Conservation (phyloP, 2,797 vertebrate species). For the Otus scops region DNA sequence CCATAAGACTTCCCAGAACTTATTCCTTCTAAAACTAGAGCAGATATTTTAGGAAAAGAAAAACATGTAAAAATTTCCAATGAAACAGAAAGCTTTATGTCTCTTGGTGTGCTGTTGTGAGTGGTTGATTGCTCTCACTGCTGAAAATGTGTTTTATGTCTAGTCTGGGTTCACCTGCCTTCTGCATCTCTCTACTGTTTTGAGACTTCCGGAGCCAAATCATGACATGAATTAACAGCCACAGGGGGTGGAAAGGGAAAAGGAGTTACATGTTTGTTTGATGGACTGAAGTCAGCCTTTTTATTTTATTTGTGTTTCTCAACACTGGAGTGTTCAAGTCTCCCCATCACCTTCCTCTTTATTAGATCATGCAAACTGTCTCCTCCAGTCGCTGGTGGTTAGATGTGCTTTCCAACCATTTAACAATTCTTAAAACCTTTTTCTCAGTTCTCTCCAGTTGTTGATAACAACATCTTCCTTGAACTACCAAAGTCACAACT, state of each 20-base stretch:
- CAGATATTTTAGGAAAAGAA: not conserved
- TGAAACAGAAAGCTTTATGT: not conserved
- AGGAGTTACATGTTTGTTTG: not conserved
- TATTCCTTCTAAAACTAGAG: not conserved
- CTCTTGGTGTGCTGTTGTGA: not conserved
- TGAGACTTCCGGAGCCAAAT: not conserved
- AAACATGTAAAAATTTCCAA: not conserved
- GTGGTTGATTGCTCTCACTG: not conserved
- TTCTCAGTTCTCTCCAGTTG: not conserved
- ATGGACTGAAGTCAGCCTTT: not conserved
- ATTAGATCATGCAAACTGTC: not conserved
- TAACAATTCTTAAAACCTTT: not conserved
- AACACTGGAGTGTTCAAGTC: not conserved
- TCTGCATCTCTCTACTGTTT: not conserved
- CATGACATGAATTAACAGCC: too few species aligned
- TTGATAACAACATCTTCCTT: not conserved
- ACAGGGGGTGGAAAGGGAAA: too few species aligned
- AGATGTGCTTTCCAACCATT: not conserved
- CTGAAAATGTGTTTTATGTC: not conserved
- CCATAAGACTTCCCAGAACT: slow-evolving; percentile 7
- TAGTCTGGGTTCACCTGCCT: not conserved
- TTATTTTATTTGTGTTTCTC: not conserved
- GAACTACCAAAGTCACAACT: not conserved
- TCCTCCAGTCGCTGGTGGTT: not conserved
- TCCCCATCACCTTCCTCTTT: not conserved